Conservation (phyloP, 2,888 invertebrate species). For the Graphium colonna region DNA sequence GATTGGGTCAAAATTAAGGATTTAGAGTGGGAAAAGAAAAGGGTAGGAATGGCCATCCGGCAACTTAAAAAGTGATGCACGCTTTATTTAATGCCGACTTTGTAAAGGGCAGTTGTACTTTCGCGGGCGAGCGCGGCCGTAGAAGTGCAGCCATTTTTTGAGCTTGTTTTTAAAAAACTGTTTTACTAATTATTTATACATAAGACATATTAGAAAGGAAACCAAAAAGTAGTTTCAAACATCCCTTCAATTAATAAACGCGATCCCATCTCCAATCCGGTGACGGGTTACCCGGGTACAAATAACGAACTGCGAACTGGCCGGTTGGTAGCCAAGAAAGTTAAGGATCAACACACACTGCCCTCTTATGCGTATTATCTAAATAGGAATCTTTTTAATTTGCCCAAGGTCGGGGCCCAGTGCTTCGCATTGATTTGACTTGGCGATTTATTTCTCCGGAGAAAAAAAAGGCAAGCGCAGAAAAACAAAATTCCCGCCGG, state of each 20-base stretch:
- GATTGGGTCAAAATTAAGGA: too few species aligned
- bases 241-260: constrained; percentile 13
- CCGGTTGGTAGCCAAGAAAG: constrained; percentile 20
- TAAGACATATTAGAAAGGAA: too few species aligned
- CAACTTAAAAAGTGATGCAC: too few species aligned
- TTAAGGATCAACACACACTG: constrained; percentile 24
- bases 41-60: too few species aligned
- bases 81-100: too few species aligned
- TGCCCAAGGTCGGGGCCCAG: constrained; percentile 23
- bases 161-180: too few species aligned
- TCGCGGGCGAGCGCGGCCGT: too few species aligned
- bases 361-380: constrained; percentile 23
- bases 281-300: constrained; percentile 18
- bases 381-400: constrained; percentile 26
- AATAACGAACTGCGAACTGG: constrained; percentile 18
- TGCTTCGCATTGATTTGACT: constrained; percentile 30
- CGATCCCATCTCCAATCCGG: constrained; percentile 12
- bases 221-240: too few species aligned
- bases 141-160: too few species aligned
- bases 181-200: too few species aligned
- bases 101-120: too few species aligned
- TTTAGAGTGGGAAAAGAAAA: too few species aligned
- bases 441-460: constrained; percentile 33
- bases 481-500: constrained; percentile 26
- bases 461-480: constrained; percentile 23